A percentile compares a stretch with the other conserved stretches of the same genome.
Evolutionary conservation across 64 coral and sea anemone species (phyloP).

Genomic region (Montipora foliosa): DNA sequence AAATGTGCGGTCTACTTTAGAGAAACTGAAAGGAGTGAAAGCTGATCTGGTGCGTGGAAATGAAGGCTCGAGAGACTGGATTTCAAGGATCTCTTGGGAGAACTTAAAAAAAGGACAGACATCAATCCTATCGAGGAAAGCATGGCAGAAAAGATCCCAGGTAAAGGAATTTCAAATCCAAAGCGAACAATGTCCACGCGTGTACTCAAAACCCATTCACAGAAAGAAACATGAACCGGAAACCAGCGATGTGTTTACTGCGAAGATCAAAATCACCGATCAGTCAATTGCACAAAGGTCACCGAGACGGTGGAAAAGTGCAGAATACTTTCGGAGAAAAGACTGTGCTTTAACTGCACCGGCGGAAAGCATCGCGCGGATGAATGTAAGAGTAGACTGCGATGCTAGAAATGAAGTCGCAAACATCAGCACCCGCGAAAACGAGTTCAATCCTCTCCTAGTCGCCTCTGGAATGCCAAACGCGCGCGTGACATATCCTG

Average conservation of each 20-base stretch:
- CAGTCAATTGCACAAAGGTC: constrained; percentile 32
- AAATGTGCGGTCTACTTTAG: no score
- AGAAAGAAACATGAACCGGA: background rate
- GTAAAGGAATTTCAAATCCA: background rate
- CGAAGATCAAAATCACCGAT: constrained; percentile 32
- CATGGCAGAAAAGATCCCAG: background rate
- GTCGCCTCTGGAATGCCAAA: constrained; percentile 1
- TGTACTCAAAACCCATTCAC: constrained; percentile 1
- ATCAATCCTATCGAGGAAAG: constrained; percentile 11
- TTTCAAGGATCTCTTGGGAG: background rate
- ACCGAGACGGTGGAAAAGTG: background rate
- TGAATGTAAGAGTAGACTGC: constrained; percentile 44
- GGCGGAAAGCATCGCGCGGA: constrained; percentile 17
- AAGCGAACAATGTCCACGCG: background rate
- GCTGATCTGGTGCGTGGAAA: constrained; percentile 48
- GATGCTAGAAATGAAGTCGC: constrained; percentile 37
- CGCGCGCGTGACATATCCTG: constrained; percentile 40
- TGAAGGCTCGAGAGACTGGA: constrained; percentile 29
- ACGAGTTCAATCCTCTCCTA: background rate
- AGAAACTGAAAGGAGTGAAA: constrained; percentile 21
- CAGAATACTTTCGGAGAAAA: constrained; percentile 29
- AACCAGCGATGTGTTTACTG: constrained; percentile 50
- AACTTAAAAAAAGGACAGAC: background rate
- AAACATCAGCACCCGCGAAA: constrained; percentile 60
- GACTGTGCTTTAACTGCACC: constrained; percentile 63